These are phyloP conservation scores for Xerus inauris DNA, from an alignment of 2,113 vertebrate species.

Conservation along the genomic window DNA sequence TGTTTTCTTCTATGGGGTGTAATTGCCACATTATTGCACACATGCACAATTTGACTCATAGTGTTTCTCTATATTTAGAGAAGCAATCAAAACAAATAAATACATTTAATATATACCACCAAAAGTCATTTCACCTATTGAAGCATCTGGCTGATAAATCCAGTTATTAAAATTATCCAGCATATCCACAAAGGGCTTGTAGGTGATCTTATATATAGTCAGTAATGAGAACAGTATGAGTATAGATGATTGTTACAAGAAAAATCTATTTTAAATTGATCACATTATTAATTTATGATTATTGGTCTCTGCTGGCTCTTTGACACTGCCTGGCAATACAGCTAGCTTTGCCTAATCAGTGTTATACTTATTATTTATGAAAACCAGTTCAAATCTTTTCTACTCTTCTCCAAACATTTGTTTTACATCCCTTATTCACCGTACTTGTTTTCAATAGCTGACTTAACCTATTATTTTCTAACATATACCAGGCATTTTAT, in stretches of 20 bases:
- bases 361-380: not conserved
- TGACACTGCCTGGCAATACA: not conserved
- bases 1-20: not conserved
- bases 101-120: not conserved
- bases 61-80: not conserved
- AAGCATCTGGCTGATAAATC: not conserved
- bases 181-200: not conserved
- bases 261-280: not conserved
- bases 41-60: not conserved
- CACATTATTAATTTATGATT: not conserved
- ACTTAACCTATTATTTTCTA: not conserved
- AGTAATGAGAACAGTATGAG: not conserved
- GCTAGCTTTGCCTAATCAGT: not conserved
- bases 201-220: conserved; percentile 10
- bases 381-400: not conserved
- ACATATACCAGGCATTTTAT: too few relatives aligned
- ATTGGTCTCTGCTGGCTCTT: not conserved
- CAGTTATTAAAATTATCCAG: not conserved
- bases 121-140: not conserved
- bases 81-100: not conserved
- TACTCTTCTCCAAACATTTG: not conserved
- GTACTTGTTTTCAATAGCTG: not conserved
- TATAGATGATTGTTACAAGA: not conserved
- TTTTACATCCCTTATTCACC: not conserved
- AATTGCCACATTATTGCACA: not conserved